Evolutionary conservation across 2,113 vertebrate genomes (phyloP).

Genomic region (Microcebus jonahi): DNA sequence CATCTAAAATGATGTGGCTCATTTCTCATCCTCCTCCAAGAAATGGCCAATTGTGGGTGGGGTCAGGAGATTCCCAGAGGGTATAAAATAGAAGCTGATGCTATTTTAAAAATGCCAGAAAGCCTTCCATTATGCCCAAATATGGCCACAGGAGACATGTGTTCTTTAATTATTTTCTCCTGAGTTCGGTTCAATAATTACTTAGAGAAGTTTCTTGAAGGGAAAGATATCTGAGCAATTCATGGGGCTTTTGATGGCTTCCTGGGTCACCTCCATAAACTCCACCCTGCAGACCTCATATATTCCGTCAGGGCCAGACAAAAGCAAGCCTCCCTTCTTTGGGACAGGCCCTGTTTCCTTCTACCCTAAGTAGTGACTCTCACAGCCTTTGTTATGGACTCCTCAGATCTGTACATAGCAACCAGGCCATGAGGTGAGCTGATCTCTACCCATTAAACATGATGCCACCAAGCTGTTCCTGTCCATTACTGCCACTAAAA

Average conservation of each 20-base stretch:
- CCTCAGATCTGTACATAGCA: constrained; percentile 65
- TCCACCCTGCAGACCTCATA: neutral
- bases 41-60: neutral
- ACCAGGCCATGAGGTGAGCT: constrained; percentile 53
- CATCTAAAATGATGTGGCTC: neutral
- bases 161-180: constrained; percentile 8
- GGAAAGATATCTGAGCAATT: neutral
- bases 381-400: constrained; percentile 68
- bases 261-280: neutral
- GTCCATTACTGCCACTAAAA: constrained; percentile 63
- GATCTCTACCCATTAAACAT: constrained; percentile 65
- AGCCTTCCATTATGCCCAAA: constrained; percentile 31
- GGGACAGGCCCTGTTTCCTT: neutral
- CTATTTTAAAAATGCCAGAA: constrained; percentile 53
- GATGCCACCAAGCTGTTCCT: constrained; percentile 67
- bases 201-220: neutral
- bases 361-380: neutral
- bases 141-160: neutral
- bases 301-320: neutral
- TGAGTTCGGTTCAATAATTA: constrained; percentile 11
- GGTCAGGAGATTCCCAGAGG: neutral
- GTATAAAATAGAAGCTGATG: constrained; percentile 19
- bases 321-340: neutral
- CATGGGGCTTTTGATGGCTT: neutral
- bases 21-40: neutral